Percentiles rank a stretch among this genome's conserved stretches.
Evolutionary conservation across 2,888 invertebrate genomes (phyloP).

Genomic region (Pogonocherus hispidulus): DNA sequence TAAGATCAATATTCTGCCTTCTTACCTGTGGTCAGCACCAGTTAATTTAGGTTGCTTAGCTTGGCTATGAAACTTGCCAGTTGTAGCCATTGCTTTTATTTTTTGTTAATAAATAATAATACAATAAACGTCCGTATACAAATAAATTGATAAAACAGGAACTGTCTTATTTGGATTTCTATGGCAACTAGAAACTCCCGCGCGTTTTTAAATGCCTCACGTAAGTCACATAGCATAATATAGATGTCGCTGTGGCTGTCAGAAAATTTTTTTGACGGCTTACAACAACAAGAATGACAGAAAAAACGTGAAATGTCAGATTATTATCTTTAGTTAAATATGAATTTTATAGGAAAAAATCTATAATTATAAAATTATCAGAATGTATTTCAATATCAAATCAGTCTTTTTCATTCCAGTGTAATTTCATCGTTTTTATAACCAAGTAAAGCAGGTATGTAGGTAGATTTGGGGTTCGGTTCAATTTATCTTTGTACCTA

Average conservation of each 20-base stretch:
- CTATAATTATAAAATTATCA: conserved; percentile 33
- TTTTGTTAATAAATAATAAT: neutral
- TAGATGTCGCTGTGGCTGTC: neutral
- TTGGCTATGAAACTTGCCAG: conserved; percentile 17
- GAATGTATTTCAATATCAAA: conserved; percentile 30
- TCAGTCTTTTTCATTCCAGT: neutral
- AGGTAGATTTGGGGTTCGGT: neutral
- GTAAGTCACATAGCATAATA: neutral
- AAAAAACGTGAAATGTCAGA: conserved; percentile 52
- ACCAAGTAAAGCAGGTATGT: conserved; percentile 17
- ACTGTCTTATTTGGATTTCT: conserved; percentile 8
- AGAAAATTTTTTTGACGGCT: conserved; percentile 11
- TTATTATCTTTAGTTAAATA: conserved; percentile 40
- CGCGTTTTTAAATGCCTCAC: conserved; percentile 18
- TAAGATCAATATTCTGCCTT: no score
- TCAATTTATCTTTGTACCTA: conserved; percentile 25
- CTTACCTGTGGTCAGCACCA: conserved; percentile 18
- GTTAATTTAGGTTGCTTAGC: conserved; percentile 3
- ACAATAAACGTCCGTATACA: neutral
- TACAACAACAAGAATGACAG: conserved; percentile 40
- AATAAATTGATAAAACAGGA: conserved; percentile 24
- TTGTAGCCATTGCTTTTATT: conserved; percentile 7
- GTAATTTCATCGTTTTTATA: conserved; percentile 26
- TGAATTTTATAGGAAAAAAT: conserved; percentile 40
- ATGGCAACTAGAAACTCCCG: conserved; percentile 27